Evolutionary conservation across 2,888 invertebrate species (phyloP).

Genomic region (Ischnura elegans): DNA sequence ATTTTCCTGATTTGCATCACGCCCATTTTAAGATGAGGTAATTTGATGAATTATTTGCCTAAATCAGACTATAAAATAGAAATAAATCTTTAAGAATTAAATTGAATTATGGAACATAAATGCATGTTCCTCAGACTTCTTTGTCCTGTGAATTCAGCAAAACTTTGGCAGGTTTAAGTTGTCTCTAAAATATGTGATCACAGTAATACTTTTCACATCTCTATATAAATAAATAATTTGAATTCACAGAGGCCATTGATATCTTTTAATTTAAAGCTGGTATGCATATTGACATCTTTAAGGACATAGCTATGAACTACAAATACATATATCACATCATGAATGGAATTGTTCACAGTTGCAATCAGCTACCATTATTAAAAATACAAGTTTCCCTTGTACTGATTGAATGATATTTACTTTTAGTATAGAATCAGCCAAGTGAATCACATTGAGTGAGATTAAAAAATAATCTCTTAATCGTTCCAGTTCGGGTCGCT

Average conservation of each 20-base stretch:
- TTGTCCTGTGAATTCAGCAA: neutral
- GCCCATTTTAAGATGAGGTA: no score
- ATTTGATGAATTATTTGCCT: neutral
- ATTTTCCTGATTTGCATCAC: neutral
- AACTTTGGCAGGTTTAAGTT: neutral
- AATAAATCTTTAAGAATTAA: neutral
- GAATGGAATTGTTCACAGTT: neutral
- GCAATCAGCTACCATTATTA: neutral
- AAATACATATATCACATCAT: constrained; percentile 7
- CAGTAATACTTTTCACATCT: neutral
- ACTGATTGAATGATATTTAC: neutral
- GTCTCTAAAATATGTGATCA: constrained; percentile 33
- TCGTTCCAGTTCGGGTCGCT: neutral
- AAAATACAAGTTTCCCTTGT: constrained; percentile 1
- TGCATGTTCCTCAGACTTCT: neutral
- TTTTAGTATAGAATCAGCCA: neutral
- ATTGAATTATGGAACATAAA: neutral
- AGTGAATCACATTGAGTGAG: neutral
- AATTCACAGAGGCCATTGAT: neutral
- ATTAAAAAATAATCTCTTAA: neutral
- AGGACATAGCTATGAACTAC: neutral
- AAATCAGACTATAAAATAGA: neutral
- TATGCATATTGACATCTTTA: neutral
- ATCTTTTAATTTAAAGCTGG: constrained; percentile 1
- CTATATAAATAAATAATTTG: neutral